Conservation (phyloP, 1,140 invertebrate species). For the Catajapyx aquilonaris region DNA sequence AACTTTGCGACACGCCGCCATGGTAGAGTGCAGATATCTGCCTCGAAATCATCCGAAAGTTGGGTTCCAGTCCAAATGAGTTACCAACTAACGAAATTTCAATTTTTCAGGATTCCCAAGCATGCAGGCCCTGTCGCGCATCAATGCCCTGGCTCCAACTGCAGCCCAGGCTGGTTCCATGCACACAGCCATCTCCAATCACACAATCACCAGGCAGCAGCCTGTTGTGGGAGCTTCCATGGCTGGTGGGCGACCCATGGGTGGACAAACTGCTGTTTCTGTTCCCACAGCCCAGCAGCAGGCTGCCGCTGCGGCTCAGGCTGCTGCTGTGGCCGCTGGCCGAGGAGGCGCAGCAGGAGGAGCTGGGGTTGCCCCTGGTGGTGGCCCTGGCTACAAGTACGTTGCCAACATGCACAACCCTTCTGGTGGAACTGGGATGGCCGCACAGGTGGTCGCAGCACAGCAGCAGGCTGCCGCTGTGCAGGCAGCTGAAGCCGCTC, state of each 20-base stretch:
- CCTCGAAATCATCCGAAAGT: too few relatives aligned
- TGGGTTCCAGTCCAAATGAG: too few relatives aligned
- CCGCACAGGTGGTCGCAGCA: neutral
- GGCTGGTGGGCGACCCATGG: neutral
- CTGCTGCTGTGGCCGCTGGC: too few relatives aligned
- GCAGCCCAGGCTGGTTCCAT: too few relatives aligned
- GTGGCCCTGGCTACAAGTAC: neutral
- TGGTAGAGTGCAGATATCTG: too few relatives aligned
- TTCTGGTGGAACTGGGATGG: neutral
- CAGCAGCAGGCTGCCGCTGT: neutral
- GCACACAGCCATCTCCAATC: too few relatives aligned
- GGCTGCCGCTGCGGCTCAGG: neutral
- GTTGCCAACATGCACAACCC: neutral
- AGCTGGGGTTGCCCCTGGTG: neutral
- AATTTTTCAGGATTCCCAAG: conserved; percentile 39
- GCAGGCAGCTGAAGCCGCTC: too few relatives aligned
- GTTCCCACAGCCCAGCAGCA: too few relatives aligned
- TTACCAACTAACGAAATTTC: too few relatives aligned
- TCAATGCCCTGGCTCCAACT: conserved; percentile 38
- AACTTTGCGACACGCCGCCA: too few relatives aligned
- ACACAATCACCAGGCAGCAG: neutral
- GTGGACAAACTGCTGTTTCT: neutral
- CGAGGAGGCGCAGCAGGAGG: too few relatives aligned
- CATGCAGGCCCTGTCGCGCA: conserved; percentile 36
- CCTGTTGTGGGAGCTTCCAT: neutral